Evolutionary conservation across 2,113 vertebrate species (phyloP).

Genomic region (Callopanchax toddi): DNA sequence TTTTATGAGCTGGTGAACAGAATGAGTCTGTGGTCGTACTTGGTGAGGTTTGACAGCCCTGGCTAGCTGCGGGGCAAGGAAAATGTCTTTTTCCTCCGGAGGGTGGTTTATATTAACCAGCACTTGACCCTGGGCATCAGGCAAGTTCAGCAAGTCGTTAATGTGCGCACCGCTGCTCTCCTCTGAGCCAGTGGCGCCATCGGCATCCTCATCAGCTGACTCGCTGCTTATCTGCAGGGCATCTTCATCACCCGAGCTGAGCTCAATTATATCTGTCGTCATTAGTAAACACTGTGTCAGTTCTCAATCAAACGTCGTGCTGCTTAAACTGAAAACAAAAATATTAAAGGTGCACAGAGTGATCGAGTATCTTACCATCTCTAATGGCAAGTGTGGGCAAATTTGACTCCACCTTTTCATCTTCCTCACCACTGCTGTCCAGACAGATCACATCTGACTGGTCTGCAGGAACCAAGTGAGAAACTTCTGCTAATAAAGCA

Average conservation of each 20-base stretch:
- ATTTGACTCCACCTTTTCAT: constrained; percentile 67
- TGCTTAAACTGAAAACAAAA: neutral
- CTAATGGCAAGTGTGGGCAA: constrained; percentile 73
- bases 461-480: constrained; percentile 82
- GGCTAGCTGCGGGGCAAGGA: constrained; percentile 92
- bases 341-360: neutral
- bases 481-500: constrained; percentile 85
- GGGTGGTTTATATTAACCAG: constrained; percentile 98
- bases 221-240: constrained; percentile 92
- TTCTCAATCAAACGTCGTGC: neutral
- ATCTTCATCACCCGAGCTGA: constrained; percentile 97
- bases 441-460: constrained; percentile 96
- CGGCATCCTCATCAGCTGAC: constrained; percentile 88
- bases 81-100: constrained; percentile 93
- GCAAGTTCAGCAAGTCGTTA: constrained; percentile 92
- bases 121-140: constrained; percentile 89
- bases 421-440: constrained; percentile 88
- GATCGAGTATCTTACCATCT: constrained; percentile 83
- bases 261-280: constrained; percentile 91
- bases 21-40: constrained; percentile 73
- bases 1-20: neutral
- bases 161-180: constrained; percentile 95
- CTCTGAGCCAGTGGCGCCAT: constrained; percentile 76
- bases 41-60: constrained; percentile 98
- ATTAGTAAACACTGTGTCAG: constrained; percentile 17